These are phyloP conservation scores for Blastobasis adustella DNA, from an alignment of 2,888 invertebrate species.

Conservation along the genomic window DNA sequence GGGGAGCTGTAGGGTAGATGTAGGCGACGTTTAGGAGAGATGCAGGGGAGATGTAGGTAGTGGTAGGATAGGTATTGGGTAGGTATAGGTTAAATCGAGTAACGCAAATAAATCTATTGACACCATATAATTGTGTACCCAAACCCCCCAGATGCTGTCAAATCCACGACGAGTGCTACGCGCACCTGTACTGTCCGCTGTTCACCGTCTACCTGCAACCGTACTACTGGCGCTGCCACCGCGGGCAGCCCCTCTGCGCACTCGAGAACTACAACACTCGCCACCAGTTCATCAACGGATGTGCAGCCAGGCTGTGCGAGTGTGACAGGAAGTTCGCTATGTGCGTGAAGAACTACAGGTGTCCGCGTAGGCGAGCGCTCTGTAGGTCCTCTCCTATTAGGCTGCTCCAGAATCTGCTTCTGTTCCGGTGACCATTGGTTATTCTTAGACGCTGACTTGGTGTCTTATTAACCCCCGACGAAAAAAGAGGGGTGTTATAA, in stretches of 20 bases:
- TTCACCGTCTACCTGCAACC: constrained; percentile 90
- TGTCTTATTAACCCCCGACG: too few relatives aligned
- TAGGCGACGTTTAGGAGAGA: too few relatives aligned
- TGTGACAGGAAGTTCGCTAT: constrained; percentile 87
- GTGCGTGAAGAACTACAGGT: constrained; percentile 84
- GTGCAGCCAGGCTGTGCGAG: constrained; percentile 87
- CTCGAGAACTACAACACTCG: constrained; percentile 54
- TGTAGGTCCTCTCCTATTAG: constrained; percentile 85
- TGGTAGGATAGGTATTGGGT: too few relatives aligned
- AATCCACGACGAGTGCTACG: constrained; percentile 91
- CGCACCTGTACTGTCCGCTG: constrained; percentile 84
- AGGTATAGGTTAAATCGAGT: too few relatives aligned
- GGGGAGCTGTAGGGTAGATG: too few relatives aligned
- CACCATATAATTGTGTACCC: too few relatives aligned
- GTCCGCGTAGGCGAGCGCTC: constrained; percentile 81
- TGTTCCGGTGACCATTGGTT: constrained; percentile 43
- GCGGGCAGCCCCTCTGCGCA: constrained; percentile 85
- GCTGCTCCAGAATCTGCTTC: constrained; percentile 82
- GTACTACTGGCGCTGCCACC: constrained; percentile 91
- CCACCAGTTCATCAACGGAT: constrained; percentile 67
- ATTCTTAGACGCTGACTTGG: neutral
- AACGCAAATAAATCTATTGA: too few relatives aligned
- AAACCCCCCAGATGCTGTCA: constrained; percentile 81
- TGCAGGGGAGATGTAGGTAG: too few relatives aligned
- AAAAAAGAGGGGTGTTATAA: too few relatives aligned